A percentile compares a stretch with the other conserved stretches of the same genome.
Evolutionary conservation across 2,113 vertebrate species (phyloP).

Genomic region (Trinectes maculatus): DNA sequence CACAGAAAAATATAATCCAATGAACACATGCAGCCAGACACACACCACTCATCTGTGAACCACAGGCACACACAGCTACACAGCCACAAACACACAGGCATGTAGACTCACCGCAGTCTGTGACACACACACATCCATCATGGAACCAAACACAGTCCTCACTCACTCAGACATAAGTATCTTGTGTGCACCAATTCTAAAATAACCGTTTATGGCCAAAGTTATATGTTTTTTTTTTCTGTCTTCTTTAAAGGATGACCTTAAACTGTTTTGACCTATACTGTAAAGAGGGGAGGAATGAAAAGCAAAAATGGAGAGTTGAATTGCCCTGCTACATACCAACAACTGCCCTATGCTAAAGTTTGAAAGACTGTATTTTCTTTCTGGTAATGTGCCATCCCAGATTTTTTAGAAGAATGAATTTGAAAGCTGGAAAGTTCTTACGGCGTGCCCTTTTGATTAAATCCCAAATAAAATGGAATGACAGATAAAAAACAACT

Average conservation of each 20-base stretch:
- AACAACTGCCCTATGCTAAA: no score
- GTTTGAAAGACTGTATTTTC: no score
- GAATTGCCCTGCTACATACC: no score
- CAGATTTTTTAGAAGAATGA: no score
- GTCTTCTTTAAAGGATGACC: constrained; percentile 8
- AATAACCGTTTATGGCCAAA: constrained; percentile 60
- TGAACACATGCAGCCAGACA: constrained; percentile 19
- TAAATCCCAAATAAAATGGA: no score
- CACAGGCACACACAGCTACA: constrained; percentile 29
- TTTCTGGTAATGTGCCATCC: no score
- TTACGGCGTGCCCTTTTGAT: not conserved
- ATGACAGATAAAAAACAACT: not conserved
- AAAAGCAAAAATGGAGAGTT: not conserved
- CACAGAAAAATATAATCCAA: constrained; percentile 19
- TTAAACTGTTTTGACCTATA: constrained; percentile 8
- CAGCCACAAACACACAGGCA: constrained; percentile 39
- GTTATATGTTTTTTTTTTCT: constrained; percentile 45
- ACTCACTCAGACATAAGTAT: constrained; percentile 34
- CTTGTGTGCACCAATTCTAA: constrained; percentile 38
- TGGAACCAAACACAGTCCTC: constrained; percentile 8
- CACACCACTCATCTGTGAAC: constrained; percentile 12
- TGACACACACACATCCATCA: not conserved
- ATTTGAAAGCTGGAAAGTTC: not conserved
- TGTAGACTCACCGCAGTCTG: constrained; percentile 6
- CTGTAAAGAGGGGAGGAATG: constrained; percentile 1